These are phyloP conservation scores for Dilophus febrilis DNA, from an alignment of 2,888 invertebrate genomes.

Conservation along the genomic window DNA sequence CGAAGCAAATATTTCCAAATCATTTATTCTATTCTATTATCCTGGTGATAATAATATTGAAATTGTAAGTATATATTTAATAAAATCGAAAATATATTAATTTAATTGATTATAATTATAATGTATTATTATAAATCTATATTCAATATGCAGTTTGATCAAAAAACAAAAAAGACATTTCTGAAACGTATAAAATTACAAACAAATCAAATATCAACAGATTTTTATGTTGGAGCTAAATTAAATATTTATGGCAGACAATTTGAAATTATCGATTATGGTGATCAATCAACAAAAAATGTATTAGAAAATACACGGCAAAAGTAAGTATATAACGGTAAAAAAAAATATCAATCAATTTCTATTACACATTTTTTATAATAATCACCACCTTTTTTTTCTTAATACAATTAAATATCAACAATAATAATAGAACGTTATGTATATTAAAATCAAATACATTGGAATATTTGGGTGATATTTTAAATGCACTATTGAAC, in stretches of 20 bases:
- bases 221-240: slow-evolving; percentile 57
- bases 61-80: slow-evolving; percentile 45
- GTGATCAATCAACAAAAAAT: slow-evolving; percentile 47
- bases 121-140: too few species aligned
- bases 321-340: too few species aligned
- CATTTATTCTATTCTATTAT: slow-evolving; percentile 61
- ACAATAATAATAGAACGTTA: slow-evolving; percentile 40
- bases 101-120: too few species aligned
- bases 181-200: slow-evolving; percentile 50
- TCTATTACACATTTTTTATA: slow-evolving; percentile 1
- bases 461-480: slow-evolving; percentile 50
- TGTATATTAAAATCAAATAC: slow-evolving; percentile 61
- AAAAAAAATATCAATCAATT: slow-evolving; percentile 12
- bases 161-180: slow-evolving; percentile 44
- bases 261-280: slow-evolving; percentile 55
- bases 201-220: slow-evolving; percentile 36
- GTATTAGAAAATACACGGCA: slow-evolving; percentile 44
- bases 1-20: slow-evolving; percentile 54
- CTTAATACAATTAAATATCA: slow-evolving; percentile 15
- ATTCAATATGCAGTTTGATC: slow-evolving; percentile 49
- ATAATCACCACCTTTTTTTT: slow-evolving; percentile 1
- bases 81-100: too few species aligned
- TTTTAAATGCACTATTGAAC: slow-evolving; percentile 48
- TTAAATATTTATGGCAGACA: slow-evolving; percentile 56
- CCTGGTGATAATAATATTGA: slow-evolving; percentile 63